Base-by-base conservation (phyloP, 2,888 invertebrate species). In the Spisula solida region DNA sequence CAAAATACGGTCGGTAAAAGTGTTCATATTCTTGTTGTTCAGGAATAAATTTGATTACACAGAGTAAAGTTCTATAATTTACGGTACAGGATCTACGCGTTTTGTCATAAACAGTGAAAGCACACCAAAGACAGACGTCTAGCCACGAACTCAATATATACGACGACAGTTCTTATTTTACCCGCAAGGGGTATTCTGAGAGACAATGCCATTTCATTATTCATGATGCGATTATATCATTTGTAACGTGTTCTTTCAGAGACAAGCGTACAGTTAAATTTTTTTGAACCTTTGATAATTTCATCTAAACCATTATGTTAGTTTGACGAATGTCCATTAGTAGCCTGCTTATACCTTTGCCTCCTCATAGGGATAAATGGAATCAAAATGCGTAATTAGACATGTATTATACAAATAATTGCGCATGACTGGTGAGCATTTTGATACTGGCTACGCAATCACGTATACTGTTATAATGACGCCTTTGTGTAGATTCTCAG, bases 161-260 rank as follows among this genome's bases (percentile, higher is more conserved):
- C 75, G 1, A 75, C 6, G 34, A 75, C 5, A 31, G 34, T 75
- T 75, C 16, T 31, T 75, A 75, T 34, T 18, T 75, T 75, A 5
- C 34, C 34, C 18, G 31, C 75, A 25, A 34, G 75, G 34, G 16
- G 75, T 75, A 75, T 34, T 34, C 75, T 34, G n/a, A 6, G 75
- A 75, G 75, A 75, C 75, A 34, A 75, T 75, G 31, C 31, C 25
- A 75, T 75, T 75, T 18, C 34, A 75, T 75, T 75, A 75, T 31
- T 75, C 34, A 34, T 75, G 75, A 18, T 75, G 18, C 18, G 25
- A 75, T 75, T 75, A 12, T 34, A 75, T 34, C 34, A 75, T 75
- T 75, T 31, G 34, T 5, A 16, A 31, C 12, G 18, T 75, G 34
- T 75, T 34, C 18, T 31, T 2, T 75, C 10, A 31, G 34, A 25